These are phyloP conservation scores for Osedax fenrisi DNA, from an alignment of 2,888 invertebrate genomes.

Conservation along the genomic window DNA sequence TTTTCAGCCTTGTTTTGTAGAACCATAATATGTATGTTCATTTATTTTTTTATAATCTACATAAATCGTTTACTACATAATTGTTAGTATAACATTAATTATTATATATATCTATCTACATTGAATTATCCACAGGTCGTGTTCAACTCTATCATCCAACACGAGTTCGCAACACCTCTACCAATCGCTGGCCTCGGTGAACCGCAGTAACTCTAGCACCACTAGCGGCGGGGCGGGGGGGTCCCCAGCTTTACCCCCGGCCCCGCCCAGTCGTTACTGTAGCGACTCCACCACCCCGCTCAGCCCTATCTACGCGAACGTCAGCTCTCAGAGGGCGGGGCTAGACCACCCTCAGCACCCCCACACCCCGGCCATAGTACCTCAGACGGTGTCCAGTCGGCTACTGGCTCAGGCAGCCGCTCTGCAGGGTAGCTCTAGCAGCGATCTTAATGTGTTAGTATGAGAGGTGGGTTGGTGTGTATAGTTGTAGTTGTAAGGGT, in stretches of 20 bases:
- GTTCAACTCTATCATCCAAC: not conserved
- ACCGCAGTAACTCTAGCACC: too few relatives aligned
- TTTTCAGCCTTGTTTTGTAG: too few relatives aligned
- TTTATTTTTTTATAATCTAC: too few relatives aligned
- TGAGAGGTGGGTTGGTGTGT: too few relatives aligned
- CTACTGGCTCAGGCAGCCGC: constrained; percentile 2
- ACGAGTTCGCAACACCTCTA: constrained; percentile 35
- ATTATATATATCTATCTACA: too few relatives aligned
- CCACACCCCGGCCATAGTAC: not conserved
- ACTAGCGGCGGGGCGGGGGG: too few relatives aligned
- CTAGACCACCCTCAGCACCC: not conserved
- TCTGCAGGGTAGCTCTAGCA: not conserved
- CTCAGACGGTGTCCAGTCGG: constrained; percentile 3
- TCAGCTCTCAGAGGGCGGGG: not conserved
- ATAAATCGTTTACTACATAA: too few relatives aligned
- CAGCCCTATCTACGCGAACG: constrained; percentile 3
- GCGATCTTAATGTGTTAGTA: not conserved
- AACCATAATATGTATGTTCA: too few relatives aligned
- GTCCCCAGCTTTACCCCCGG: not conserved
- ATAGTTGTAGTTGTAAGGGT: too few relatives aligned
- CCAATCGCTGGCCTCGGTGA: constrained; percentile 41
- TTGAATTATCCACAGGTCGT: too few relatives aligned
- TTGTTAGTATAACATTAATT: too few relatives aligned
- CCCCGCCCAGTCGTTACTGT: not conserved
- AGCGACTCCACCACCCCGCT: constrained; percentile 30